phyloP scores from a whole-genome alignment of 2,797 vertebrate genomes.

The Takifugu rubripes region DNA sequence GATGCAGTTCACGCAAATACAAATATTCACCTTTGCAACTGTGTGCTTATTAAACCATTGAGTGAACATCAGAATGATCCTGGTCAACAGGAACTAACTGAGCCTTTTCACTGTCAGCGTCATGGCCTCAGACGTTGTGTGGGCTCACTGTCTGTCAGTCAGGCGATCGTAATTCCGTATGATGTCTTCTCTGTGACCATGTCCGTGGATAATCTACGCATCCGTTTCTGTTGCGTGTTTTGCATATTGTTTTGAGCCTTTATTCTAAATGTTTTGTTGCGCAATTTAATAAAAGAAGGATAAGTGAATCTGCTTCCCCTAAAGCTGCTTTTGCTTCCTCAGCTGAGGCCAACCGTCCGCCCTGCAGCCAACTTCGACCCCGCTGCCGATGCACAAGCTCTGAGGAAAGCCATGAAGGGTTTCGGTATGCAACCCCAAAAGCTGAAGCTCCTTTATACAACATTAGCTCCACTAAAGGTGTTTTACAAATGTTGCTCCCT shows the following conservation, averaged over 20 bases:
- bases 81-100: constrained; percentile 42
- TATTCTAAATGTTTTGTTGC: not conserved
- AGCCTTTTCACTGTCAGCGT: constrained; percentile 31
- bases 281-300: not conserved
- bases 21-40: constrained; percentile 39
- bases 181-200: not conserved
- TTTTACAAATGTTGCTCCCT: constrained; percentile 8
- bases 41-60: constrained; percentile 10
- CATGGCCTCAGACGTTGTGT: constrained; percentile 36
- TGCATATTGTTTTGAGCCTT: constrained; percentile 22
- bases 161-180: not conserved
- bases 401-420: constrained; percentile 98
- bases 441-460: not conserved
- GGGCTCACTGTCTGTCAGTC: constrained; percentile 29
- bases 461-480: not conserved
- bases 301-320: constrained; percentile 6
- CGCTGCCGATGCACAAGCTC: constrained; percentile 84
- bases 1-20: constrained; percentile 40
- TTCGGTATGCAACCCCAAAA: constrained; percentile 76
- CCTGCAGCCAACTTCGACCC: constrained; percentile 77
- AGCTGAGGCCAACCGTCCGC: constrained; percentile 85
- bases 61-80: constrained; percentile 45
- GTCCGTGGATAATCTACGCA: constrained; percentile 2
- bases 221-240: constrained; percentile 19
- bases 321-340: constrained; percentile 6